Evolutionary conservation across 30 jellyfish, hydroid and myxozoan genomes (phyloP).

Genomic region (Pelagia noctiluca): DNA sequence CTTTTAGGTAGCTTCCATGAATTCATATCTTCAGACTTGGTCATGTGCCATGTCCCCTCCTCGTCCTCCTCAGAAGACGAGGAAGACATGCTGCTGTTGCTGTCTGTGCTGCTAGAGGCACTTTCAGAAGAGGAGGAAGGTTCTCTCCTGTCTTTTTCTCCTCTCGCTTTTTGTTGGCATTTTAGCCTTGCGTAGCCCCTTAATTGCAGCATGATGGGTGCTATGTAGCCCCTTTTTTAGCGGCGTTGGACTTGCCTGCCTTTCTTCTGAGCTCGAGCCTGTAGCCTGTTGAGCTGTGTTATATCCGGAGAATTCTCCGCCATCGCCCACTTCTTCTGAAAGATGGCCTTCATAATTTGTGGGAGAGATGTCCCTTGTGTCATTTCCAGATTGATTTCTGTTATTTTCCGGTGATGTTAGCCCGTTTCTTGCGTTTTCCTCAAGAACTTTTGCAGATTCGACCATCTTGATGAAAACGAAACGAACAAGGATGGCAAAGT

Average conservation of each 20-base stretch:
- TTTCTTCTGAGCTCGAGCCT: neutral
- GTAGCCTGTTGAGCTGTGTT: neutral
- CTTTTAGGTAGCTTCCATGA: neutral
- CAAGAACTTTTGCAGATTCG: neutral
- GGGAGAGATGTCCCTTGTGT: neutral
- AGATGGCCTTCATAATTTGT: neutral
- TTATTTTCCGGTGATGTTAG: neutral
- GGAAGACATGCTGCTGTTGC: neutral
- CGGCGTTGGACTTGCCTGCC: too few species aligned
- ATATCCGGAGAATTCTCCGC: neutral
- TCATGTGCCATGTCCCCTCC: neutral
- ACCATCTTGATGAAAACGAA: neutral
- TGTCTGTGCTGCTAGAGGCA: neutral
- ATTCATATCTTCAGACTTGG: neutral
- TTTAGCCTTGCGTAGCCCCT: neutral
- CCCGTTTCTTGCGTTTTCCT: neutral
- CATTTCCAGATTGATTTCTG: neutral
- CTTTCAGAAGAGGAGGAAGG: neutral
- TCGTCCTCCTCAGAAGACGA: neutral
- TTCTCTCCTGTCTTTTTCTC: slow-evolving; percentile 5
- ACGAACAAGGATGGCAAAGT: slow-evolving; percentile 2
- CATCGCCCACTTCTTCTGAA: neutral
- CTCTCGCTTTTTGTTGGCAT: neutral
- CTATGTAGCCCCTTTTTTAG: neutral
- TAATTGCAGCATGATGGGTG: neutral